These are phyloP conservation scores for Atta cephalotes DNA, from an alignment of 1,140 invertebrate species.

Conservation along the genomic window DNA sequence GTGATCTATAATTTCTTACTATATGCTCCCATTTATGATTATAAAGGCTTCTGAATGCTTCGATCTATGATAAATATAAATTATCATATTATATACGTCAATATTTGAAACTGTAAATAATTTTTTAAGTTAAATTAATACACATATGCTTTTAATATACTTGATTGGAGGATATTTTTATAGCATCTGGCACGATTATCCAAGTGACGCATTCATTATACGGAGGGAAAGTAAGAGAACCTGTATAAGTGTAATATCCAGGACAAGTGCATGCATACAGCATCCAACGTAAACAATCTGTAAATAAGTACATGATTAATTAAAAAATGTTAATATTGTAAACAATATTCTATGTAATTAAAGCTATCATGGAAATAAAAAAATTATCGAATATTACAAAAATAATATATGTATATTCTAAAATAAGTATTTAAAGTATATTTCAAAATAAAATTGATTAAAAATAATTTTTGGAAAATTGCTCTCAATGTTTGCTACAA, in stretches of 20 bases:
- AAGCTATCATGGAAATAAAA: background rate
- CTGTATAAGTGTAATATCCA: conserved; percentile 89
- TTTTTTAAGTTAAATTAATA: conserved; percentile 51
- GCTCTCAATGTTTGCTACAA: background rate
- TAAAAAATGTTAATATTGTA: background rate
- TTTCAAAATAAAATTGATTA: background rate
- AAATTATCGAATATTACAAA: conserved; percentile 2
- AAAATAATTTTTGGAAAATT: background rate
- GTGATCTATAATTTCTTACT: conserved; percentile 66
- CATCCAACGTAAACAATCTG: conserved; percentile 76
- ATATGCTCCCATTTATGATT: conserved; percentile 57
- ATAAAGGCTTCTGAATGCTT: conserved; percentile 70
- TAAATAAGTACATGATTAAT: background rate
- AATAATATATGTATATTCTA: background rate
- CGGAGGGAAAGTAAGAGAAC: conserved; percentile 91
- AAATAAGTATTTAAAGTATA: too few species aligned
- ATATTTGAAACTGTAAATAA: background rate
- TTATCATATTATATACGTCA: conserved; percentile 64
- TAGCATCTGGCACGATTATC: conserved; percentile 91
- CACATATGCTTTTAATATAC: conserved; percentile 83
- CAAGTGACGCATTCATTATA: conserved; percentile 91
- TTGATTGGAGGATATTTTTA: conserved; percentile 90
- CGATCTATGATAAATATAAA: conserved; percentile 51
- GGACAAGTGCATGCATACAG: conserved; percentile 49
- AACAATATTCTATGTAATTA: background rate